Conservation (phyloP, 2,113 vertebrate genomes). For the Anas platyrhynchos region DNA sequence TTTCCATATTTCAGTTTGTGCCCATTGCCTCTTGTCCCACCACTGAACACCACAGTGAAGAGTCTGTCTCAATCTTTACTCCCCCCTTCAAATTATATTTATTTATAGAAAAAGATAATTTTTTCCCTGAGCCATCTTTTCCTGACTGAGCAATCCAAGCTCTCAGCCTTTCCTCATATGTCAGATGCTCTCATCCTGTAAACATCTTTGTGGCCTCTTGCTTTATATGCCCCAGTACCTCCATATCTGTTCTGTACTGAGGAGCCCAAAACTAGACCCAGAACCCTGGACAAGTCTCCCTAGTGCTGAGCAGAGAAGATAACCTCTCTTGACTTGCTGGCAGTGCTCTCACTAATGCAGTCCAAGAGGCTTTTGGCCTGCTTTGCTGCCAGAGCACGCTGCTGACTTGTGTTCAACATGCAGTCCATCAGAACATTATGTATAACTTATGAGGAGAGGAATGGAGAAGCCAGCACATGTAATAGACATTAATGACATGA, state of each 20-base stretch:
- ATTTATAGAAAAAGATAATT: not conserved
- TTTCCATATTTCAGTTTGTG: not conserved
- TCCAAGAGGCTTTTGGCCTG: not conserved
- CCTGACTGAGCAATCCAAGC: not conserved
- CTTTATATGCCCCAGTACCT: not conserved
- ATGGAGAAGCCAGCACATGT: not conserved
- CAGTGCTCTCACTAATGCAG: not conserved
- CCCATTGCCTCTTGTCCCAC: not conserved
- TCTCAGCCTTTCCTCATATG: not conserved
- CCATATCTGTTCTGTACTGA: not conserved
- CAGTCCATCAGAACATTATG: not conserved
- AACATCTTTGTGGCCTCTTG: not conserved
- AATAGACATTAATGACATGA: not conserved
- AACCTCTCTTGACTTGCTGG: not conserved
- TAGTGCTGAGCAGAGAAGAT: not conserved
- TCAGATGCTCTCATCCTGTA: not conserved
- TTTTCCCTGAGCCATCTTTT: rapidly evolving
- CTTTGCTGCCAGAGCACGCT: not conserved
- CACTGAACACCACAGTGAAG: not conserved
- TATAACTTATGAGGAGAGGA: not conserved
- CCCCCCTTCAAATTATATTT: not conserved
- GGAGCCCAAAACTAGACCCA: not conserved
- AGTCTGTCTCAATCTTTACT: not conserved
- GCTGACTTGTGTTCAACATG: not conserved
- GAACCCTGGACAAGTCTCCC: not conserved